A percentile compares a stretch with the other conserved stretches of the same genome.
Conservation (phyloP, 2,113 vertebrate species). For the Rhegmatorhina hoffmannsi region DNA sequence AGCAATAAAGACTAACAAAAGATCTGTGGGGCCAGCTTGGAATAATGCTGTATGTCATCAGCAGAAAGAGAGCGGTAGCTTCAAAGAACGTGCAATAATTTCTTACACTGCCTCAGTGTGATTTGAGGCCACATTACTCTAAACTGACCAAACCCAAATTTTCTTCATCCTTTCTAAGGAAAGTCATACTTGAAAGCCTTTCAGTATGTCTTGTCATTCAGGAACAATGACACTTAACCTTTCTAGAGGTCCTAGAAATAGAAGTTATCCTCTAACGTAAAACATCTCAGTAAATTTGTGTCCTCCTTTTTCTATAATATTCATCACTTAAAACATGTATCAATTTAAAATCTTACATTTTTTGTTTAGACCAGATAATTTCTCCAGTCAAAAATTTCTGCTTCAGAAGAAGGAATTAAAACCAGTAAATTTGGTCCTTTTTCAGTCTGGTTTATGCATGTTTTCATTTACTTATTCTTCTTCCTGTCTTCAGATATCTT, state of each 20-base stretch:
- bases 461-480: slow-evolving; percentile 19
- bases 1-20: not conserved
- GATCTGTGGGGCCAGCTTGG: not conserved
- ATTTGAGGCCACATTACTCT: not conserved
- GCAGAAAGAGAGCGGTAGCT: not conserved
- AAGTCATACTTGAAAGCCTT: not conserved
- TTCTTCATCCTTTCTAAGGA: not conserved
- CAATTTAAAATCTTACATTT: not conserved
- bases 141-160: not conserved
- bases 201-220: not conserved
- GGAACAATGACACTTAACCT: not conserved
- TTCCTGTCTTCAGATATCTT: slow-evolving; percentile 85
- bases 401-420: not conserved
- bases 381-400: not conserved
- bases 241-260: not conserved
- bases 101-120: not conserved
- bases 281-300: not conserved
- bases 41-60: not conserved
- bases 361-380: not conserved
- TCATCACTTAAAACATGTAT: not conserved
- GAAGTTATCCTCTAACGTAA: not conserved
- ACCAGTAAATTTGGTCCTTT: not conserved
- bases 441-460: not conserved
- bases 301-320: not conserved
- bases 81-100: not conserved